Conservation (phyloP, 2,797 vertebrate species). For the Mormyrops attenuatus region DNA sequence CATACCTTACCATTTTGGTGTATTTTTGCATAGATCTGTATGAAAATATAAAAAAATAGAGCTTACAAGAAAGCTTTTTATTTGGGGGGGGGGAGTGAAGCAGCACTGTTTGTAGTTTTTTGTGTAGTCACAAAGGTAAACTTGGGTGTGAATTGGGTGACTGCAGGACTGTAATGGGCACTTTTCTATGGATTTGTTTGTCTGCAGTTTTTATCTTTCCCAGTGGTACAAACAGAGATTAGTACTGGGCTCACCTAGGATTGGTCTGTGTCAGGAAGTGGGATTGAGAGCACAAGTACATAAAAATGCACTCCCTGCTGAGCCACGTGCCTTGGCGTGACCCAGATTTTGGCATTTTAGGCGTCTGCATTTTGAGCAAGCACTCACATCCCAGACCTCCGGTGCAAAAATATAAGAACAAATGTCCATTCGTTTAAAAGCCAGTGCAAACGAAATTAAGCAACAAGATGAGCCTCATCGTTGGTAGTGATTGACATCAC, state of each 20-base stretch:
- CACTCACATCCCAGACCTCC: not conserved
- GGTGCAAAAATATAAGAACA: not conserved
- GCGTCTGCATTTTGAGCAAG: not conserved
- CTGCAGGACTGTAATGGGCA: not conserved
- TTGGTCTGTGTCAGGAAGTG: not conserved
- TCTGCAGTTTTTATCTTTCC: not conserved
- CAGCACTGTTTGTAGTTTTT: not conserved
- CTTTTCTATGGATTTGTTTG: not conserved
- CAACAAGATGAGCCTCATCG: not conserved
- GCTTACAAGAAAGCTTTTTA: not conserved
- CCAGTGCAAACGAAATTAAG: not conserved
- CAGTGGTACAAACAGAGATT: not conserved
- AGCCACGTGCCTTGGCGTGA: not conserved
- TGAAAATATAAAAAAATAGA: not conserved
- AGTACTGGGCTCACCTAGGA: not conserved
- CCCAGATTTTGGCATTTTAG: not conserved
- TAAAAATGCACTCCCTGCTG: not conserved
- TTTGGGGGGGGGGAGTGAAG: not conserved
- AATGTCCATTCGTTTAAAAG: not conserved
- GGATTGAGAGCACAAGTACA: not conserved
- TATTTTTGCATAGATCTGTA: not conserved
- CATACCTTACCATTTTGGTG: not conserved
- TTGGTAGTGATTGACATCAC: not conserved
- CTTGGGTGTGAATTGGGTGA: not conserved
- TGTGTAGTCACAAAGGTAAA: not conserved